A percentile compares a stretch with the other conserved stretches of the same genome.
Conservation (phyloP, 1,140 invertebrate species). For the Pseudomyrmex gracilis region DNA sequence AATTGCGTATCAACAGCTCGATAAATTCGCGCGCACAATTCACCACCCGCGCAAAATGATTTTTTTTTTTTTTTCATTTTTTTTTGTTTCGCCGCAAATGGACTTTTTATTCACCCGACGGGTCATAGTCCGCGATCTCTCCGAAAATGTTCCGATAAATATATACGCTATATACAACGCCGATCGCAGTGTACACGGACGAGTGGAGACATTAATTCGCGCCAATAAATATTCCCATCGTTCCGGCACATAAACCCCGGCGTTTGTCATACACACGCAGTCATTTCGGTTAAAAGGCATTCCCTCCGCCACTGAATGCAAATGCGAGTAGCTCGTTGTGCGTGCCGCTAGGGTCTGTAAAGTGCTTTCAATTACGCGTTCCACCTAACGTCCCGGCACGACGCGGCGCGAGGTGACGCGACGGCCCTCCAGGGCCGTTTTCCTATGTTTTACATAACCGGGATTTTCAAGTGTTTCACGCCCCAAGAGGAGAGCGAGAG, state of each 20-base stretch:
- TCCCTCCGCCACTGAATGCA: slow-evolving; percentile 82
- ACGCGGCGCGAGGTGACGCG: slow-evolving; percentile 30
- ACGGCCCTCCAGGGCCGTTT: slow-evolving; percentile 73
- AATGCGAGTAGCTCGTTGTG: slow-evolving; percentile 80
- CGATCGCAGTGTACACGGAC: slow-evolving; percentile 62
- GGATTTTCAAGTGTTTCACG: slow-evolving; percentile 79
- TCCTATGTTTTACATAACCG: slow-evolving; percentile 78
- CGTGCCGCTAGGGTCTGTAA: slow-evolving; percentile 78
- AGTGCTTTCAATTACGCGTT: slow-evolving; percentile 83
- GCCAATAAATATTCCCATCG: slow-evolving; percentile 83
- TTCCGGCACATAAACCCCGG: slow-evolving; percentile 80
- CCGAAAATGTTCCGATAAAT: slow-evolving; percentile 73
- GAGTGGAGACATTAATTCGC: slow-evolving; percentile 80
- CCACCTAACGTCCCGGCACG: slow-evolving; percentile 76
- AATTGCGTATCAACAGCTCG: background rate
- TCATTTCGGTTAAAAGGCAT: slow-evolving; percentile 84
- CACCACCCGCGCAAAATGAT: slow-evolving; percentile 30
- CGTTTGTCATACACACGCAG: slow-evolving; percentile 83
- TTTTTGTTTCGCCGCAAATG: slow-evolving; percentile 20
- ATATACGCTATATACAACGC: slow-evolving; percentile 20
- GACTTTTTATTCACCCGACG: slow-evolving; percentile 42
- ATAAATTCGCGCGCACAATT: slow-evolving; percentile 1
- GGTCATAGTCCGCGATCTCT: slow-evolving; percentile 11
- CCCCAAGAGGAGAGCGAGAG: slow-evolving; percentile 55
- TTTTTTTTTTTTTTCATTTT: slow-evolving; percentile 5